phyloP scores from a whole-genome alignment of 2,888 invertebrate genomes.

The Morpho achilles region DNA sequence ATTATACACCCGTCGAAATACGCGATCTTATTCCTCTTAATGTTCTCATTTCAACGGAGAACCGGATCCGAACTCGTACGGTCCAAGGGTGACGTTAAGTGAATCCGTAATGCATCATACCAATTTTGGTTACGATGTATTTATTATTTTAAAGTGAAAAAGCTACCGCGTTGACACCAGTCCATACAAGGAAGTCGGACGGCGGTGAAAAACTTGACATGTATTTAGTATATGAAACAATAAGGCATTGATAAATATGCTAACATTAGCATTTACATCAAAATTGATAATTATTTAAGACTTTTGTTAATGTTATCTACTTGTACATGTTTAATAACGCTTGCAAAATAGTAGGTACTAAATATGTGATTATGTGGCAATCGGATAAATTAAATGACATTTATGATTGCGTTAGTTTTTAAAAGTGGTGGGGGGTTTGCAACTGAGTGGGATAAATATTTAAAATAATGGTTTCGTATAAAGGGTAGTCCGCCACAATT shows the following conservation, averaged over 20 bases:
- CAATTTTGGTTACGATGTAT: constrained; percentile 31
- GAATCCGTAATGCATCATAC: constrained; percentile 31
- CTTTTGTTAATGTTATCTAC: too few relatives aligned
- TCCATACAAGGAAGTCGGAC: constrained; percentile 23
- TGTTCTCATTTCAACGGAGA: constrained; percentile 40
- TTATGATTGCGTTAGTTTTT: too few relatives aligned
- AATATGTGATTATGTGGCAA: too few relatives aligned
- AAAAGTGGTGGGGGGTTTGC: too few relatives aligned
- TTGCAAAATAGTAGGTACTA: too few relatives aligned
- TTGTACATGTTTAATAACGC: too few relatives aligned
- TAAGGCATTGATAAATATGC: not conserved
- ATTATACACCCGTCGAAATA: constrained; percentile 45
- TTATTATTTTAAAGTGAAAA: constrained; percentile 31
- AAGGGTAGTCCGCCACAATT: too few relatives aligned
- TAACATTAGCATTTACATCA: too few relatives aligned
- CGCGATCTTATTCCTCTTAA: constrained; percentile 46
- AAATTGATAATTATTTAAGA: too few relatives aligned
- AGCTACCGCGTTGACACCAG: constrained; percentile 27
- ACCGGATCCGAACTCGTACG: constrained; percentile 32
- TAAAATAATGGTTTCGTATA: too few relatives aligned
- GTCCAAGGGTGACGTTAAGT: constrained; percentile 34
- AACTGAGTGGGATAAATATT: too few relatives aligned
- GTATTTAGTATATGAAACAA: constrained; percentile 11
- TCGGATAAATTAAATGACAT: too few relatives aligned
- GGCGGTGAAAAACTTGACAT: constrained; percentile 19